These are phyloP conservation scores for Esox masquinongy DNA, from an alignment of 2,797 vertebrate genomes.

Conservation along the genomic window DNA sequence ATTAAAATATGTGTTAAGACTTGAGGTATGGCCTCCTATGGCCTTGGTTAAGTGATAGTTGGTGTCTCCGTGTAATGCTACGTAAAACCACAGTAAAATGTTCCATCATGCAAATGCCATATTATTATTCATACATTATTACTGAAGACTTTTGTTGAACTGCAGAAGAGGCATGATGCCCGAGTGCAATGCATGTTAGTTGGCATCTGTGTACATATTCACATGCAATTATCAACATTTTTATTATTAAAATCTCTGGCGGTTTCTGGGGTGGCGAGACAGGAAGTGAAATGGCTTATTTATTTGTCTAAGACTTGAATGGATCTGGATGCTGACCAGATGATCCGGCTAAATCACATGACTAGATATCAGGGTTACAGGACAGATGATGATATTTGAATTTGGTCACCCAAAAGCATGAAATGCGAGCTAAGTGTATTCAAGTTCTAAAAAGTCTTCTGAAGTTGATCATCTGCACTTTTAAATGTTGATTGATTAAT, in stretches of 20 bases:
- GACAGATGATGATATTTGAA: background rate
- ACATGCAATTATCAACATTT: background rate
- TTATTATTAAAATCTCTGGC: constrained; percentile 1
- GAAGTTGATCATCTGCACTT: too few species aligned
- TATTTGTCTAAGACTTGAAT: constrained; percentile 53
- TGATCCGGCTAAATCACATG: constrained; percentile 44
- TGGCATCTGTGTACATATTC: background rate
- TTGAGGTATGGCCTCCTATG: constrained; percentile 18
- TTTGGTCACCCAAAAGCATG: too few species aligned
- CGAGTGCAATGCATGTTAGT: constrained; percentile 15
- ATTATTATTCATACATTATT: background rate
- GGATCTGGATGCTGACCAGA: constrained; percentile 47
- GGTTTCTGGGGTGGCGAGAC: constrained; percentile 1
- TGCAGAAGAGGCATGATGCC: constrained; percentile 26
- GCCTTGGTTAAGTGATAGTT: background rate
- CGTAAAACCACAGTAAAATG: background rate
- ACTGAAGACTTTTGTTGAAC: constrained; percentile 10
- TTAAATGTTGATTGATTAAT: too few species aligned
- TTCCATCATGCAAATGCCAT: background rate
- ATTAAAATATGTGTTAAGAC: background rate
- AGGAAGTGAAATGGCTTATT: constrained; percentile 17
- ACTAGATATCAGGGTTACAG: constrained; percentile 41
- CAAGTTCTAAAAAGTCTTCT: too few species aligned
- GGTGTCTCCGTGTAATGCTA: background rate
- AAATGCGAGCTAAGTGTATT: too few species aligned